Evolutionary conservation across 2,797 vertebrate genomes (phyloP).

Genomic region (Peromyscus attwateri): DNA sequence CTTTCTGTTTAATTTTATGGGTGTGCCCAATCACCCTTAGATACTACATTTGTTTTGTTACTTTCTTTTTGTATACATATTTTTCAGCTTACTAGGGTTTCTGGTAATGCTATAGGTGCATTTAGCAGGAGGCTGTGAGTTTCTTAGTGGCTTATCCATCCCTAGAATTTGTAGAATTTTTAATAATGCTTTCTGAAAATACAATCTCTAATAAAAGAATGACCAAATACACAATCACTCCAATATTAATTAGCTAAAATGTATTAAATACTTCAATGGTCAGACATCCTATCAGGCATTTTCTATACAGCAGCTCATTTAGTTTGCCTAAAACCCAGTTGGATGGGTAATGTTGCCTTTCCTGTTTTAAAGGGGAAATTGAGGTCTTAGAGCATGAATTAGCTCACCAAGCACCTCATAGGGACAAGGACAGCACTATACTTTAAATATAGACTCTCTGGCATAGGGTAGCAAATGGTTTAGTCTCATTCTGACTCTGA

Average conservation of each 20-base stretch:
- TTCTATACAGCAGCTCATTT: constrained; percentile 20
- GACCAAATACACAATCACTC: not conserved
- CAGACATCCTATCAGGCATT: not conserved
- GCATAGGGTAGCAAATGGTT: not conserved
- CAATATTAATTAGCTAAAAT: not conserved
- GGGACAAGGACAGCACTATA: not conserved
- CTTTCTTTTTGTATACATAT: not conserved
- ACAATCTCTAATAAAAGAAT: constrained; percentile 4
- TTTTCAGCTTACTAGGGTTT: constrained; percentile 23
- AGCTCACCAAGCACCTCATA: not conserved
- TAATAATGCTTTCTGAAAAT: constrained; percentile 26
- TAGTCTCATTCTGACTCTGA: not conserved
- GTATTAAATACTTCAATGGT: not conserved
- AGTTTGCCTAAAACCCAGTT: not conserved
- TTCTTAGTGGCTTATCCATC: not conserved
- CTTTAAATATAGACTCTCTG: constrained; percentile 9
- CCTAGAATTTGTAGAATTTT: constrained; percentile 11
- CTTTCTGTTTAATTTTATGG: constrained; percentile 28
- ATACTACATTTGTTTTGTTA: constrained; percentile 43
- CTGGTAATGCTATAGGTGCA: not conserved
- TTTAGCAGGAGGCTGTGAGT: not conserved
- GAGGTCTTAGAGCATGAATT: not conserved
- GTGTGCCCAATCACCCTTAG: not conserved
- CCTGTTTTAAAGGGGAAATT: constrained; percentile 19
- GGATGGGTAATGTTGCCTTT: not conserved